Percentiles rank a stretch among this genome's conserved stretches.
Evolutionary conservation across 1,140 invertebrate species (phyloP).

Genomic region (Nephila pilipes): DNA sequence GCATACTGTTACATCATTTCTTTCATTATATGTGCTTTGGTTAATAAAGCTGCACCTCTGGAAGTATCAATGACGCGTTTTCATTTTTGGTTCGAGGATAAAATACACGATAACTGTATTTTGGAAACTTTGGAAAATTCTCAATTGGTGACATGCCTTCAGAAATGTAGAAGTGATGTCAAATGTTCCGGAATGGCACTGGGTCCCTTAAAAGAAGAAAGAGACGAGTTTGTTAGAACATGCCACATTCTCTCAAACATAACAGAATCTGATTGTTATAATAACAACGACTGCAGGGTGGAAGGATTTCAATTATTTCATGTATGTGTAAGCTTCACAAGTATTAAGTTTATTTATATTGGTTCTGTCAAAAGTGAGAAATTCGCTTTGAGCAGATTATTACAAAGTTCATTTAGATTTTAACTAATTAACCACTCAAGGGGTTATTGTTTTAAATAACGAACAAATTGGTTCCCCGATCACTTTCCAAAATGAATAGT

Average conservation of each 20-base stretch:
- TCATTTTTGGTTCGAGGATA: conserved; percentile 44
- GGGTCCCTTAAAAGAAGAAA: neutral
- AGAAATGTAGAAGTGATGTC: neutral
- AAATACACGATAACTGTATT: conserved; percentile 32
- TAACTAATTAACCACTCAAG: no score
- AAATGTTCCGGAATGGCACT: conserved; percentile 30
- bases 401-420: no score
- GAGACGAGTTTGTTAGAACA: neutral
- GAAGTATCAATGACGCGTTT: neutral
- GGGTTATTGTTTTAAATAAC: no score
- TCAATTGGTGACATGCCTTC: conserved; percentile 46
- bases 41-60: neutral
- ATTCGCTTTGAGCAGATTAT: no score
- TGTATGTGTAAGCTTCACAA: neutral
- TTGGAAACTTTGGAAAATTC: neutral
- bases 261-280: neutral
- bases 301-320: conserved; percentile 54
- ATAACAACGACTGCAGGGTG: neutral
- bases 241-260: neutral
- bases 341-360: no score
- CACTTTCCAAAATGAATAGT: no score
- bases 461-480: no score
- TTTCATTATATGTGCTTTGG: neutral
- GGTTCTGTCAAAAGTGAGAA: no score
- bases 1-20: neutral